These are phyloP conservation scores for Actenoides lindsayi DNA, from an alignment of 2,113 vertebrate species.

Conservation along the genomic window DNA sequence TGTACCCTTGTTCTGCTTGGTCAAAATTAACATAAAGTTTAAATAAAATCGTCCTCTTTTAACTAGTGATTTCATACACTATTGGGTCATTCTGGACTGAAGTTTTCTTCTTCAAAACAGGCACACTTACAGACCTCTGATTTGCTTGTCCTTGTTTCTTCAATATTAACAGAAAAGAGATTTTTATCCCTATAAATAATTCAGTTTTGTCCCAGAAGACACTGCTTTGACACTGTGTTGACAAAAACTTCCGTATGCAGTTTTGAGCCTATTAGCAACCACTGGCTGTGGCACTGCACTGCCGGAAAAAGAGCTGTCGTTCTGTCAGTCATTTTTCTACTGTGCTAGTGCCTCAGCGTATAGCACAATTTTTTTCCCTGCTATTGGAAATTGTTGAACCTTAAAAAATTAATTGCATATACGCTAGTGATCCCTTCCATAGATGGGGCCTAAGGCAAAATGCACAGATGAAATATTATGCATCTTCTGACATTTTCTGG, in stretches of 20 bases:
- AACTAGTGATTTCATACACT: background rate
- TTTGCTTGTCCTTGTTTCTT: background rate
- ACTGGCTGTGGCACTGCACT: background rate
- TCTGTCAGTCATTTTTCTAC: background rate
- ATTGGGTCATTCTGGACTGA: background rate
- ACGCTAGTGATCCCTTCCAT: slow-evolving; percentile 47
- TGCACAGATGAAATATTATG: slow-evolving; percentile 21
- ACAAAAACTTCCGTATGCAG: background rate
- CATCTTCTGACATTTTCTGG: slow-evolving; percentile 48
- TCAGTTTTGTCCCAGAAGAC: background rate
- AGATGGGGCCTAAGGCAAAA: slow-evolving; percentile 43
- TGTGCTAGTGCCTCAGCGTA: background rate
- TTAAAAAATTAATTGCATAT: slow-evolving; percentile 44
- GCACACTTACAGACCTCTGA: background rate
- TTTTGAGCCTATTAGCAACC: background rate
- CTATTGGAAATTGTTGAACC: slow-evolving; percentile 35
- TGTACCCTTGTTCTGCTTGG: background rate
- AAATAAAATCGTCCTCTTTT: background rate
- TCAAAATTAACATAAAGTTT: background rate
- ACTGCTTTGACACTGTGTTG: background rate
- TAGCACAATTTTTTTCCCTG: background rate
- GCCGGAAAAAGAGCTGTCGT: slow-evolving; percentile 2
- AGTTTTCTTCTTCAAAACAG: background rate
- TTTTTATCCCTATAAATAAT: background rate
- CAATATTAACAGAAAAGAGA: background rate